Conservation (phyloP, 1,140 invertebrate species). For the Frieseomelitta varia region DNA sequence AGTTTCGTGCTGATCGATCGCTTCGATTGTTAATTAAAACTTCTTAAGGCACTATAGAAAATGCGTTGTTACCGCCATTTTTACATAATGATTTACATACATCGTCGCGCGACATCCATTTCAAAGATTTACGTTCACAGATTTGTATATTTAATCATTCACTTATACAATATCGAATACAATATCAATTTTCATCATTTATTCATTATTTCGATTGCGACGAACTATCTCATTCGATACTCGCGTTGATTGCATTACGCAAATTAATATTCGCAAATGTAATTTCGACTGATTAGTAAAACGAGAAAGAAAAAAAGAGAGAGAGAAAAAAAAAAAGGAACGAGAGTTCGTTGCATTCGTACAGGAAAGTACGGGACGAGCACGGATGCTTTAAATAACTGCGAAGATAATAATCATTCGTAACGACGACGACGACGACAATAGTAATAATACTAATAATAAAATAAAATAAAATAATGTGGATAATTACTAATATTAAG, state of each 20-base stretch:
- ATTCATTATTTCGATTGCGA: not conserved
- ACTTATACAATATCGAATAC: not conserved
- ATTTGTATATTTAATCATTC: not conserved
- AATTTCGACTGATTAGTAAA: constrained; percentile 16
- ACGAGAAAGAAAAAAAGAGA: constrained; percentile 32
- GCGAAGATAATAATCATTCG: constrained; percentile 36
- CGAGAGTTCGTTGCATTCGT: constrained; percentile 34
- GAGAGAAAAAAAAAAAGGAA: constrained; percentile 38
- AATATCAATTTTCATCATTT: not conserved
- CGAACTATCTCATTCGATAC: not conserved
- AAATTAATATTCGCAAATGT: constrained; percentile 2
- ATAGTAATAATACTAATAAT: constrained; percentile 47
- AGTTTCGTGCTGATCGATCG: not conserved
- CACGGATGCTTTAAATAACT: constrained; percentile 59
- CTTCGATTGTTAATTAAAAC: constrained; percentile 27
- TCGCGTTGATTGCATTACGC: not conserved
- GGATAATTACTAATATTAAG: constrained; percentile 13
- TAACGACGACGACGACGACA: constrained; percentile 22
- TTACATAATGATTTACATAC: constrained; percentile 2
- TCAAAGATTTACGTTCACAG: not conserved
- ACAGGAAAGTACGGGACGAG: constrained; percentile 1
- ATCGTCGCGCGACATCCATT: not conserved
- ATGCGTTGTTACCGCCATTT: not conserved
- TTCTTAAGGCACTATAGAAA: constrained; percentile 33
- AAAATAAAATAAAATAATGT: constrained; percentile 35